A percentile compares a stretch with the other conserved stretches of the same genome.
Evolutionary conservation across 2,113 vertebrate species (phyloP).

Genomic region (Thamnaconus septentrionalis): DNA sequence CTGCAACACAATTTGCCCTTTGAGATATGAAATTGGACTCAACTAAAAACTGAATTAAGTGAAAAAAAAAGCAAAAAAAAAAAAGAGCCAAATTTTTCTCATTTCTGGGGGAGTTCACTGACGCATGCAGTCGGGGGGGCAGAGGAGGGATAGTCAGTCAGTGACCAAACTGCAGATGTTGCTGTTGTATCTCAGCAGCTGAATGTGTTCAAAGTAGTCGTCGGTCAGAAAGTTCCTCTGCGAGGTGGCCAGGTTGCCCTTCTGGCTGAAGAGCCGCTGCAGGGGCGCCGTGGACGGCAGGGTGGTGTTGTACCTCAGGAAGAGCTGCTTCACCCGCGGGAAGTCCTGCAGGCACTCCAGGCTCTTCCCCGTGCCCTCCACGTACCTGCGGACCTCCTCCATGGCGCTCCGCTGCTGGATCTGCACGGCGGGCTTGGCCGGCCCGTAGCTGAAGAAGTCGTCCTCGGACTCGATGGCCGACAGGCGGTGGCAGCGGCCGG

Average conservation of each 20-base stretch:
- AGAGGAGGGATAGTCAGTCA: slow-evolving; percentile 24
- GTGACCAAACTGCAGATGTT: slow-evolving; percentile 44
- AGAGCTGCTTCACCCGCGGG: slow-evolving; percentile 71
- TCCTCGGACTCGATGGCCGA: slow-evolving; percentile 67
- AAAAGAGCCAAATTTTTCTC: too few relatives aligned
- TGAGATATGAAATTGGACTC: too few relatives aligned
- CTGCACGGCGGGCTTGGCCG: slow-evolving; percentile 41
- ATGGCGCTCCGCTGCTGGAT: slow-evolving; percentile 55
- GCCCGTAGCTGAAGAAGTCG: slow-evolving; percentile 74
- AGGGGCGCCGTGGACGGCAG: slow-evolving; percentile 72
- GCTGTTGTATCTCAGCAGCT: slow-evolving; percentile 74
- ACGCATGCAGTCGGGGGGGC: neutral
- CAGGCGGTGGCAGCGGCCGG: slow-evolving; percentile 37
- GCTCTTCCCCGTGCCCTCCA: slow-evolving; percentile 71
- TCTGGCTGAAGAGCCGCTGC: slow-evolving; percentile 73
- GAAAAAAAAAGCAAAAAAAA: too few relatives aligned
- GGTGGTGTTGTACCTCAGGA: slow-evolving; percentile 76
- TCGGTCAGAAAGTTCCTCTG: slow-evolving; percentile 71
- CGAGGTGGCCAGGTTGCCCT: slow-evolving; percentile 65
- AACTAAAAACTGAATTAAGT: too few relatives aligned
- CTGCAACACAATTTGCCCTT: too few relatives aligned
- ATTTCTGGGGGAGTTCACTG: too few relatives aligned
- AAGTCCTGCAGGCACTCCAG: slow-evolving; percentile 75
- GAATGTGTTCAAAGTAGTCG: slow-evolving; percentile 73
- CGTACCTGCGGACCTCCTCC: slow-evolving; percentile 69